A percentile compares a stretch with the other conserved stretches of the same genome.
These are phyloP conservation scores for Himalopsyche anomala DNA, from an alignment of 2,888 invertebrate genomes.

Conservation along the genomic window DNA sequence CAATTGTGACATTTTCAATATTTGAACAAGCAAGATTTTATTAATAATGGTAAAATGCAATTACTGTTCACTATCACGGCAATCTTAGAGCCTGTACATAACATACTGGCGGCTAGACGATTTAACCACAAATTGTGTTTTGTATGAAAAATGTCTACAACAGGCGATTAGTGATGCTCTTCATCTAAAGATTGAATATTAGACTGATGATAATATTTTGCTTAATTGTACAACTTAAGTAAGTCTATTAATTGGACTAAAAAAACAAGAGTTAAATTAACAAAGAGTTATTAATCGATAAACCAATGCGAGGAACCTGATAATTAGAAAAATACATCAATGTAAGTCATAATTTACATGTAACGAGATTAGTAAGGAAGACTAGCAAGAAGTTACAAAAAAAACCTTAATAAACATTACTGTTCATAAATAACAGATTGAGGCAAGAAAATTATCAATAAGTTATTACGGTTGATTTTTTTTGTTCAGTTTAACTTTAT, in stretches of 20 bases:
- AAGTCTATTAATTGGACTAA: conserved; percentile 2
- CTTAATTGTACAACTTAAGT: conserved; percentile 20
- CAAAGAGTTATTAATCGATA: not conserved
- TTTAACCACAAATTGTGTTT: too few species aligned
- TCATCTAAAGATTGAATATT: too few species aligned
- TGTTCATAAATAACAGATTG: not conserved
- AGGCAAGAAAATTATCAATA: conserved; percentile 21
- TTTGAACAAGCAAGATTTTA: too few species aligned
- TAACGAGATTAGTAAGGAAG: conserved; percentile 24
- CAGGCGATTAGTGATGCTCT: too few species aligned
- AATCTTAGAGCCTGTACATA: too few species aligned
- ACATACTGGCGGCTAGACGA: too few species aligned
- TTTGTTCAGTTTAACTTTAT: not conserved
- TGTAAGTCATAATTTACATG: conserved; percentile 36
- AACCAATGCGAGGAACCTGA: not conserved
- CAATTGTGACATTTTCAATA: too few species aligned
- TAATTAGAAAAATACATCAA: not conserved
- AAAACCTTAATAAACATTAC: not conserved
- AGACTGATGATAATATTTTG: not conserved
- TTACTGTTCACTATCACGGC: too few species aligned
- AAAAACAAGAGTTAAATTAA: not conserved
- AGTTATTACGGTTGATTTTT: not conserved
- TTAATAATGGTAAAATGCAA: too few species aligned
- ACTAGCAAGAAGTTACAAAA: conserved; percentile 1
- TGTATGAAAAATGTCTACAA: too few species aligned